phyloP scores from a whole-genome alignment of 1,140 invertebrate genomes.

The Anastrepha ludens region DNA sequence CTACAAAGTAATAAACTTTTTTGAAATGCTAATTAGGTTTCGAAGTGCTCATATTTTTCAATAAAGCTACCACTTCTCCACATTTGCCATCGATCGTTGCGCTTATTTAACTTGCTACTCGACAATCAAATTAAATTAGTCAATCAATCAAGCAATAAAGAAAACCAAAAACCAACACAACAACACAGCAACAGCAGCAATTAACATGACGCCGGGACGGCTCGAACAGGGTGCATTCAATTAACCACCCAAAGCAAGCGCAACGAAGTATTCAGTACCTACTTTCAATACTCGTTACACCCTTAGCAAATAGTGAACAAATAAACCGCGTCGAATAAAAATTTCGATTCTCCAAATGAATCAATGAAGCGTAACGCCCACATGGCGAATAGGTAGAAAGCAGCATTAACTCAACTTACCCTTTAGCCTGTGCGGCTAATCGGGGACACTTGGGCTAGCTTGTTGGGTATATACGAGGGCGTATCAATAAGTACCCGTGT shows the following conservation, averaged over 20 bases:
- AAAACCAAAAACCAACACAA: neutral
- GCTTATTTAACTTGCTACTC: constrained; percentile 7
- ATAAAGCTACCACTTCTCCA: neutral
- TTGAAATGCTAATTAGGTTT: neutral
- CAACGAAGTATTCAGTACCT: neutral
- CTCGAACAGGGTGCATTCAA: neutral
- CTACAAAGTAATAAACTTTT: neutral
- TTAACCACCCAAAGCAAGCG: constrained; percentile 18
- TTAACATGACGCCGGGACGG: neutral
- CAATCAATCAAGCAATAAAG: constrained; percentile 36
- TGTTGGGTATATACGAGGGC: too few species aligned
- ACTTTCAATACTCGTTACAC: neutral
- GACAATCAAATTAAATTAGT: constrained; percentile 19
- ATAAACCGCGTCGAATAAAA: neutral
- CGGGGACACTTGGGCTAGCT: too few species aligned
- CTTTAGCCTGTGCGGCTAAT: too few species aligned
- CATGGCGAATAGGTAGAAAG: neutral
- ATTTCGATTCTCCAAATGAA: neutral
- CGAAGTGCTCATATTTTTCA: neutral
- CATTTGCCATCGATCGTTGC: neutral
- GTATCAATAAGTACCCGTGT: too few species aligned
- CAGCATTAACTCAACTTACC: too few species aligned
- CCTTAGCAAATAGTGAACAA: neutral
- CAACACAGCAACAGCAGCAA: neutral
- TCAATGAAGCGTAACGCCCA: neutral